Evolutionary conservation across 2,797 vertebrate species (phyloP), one percentile per base, ranked within the genome.

Genomic region (Cacajao melanocephalus): DNA sequence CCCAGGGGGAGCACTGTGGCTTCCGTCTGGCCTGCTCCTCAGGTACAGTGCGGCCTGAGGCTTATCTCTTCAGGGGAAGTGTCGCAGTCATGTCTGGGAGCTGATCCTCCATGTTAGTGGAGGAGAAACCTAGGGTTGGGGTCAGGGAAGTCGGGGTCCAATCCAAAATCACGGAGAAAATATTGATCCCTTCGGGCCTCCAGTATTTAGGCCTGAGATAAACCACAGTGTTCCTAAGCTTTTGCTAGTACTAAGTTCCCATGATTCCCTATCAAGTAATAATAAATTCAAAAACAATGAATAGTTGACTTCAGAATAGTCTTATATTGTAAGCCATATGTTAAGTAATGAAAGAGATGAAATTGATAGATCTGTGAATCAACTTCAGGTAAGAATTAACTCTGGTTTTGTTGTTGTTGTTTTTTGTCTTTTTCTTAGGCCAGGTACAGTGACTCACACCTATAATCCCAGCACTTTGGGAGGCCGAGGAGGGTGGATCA

Each of bases 271-370:
- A 44, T 61, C 30, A 86, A 33, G 20, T 61, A 81, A 84, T 67
- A 93, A 48, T 82, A 92, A 76, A 88, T 93, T 92, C 20, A 57
- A 96, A 95, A 96, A 75, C 50, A 73, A 90, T 67, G 87, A 70
- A 67, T 72, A 83, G 44, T 26, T 93, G 86, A 95, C 86, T 81
- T 88, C 22, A 39, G 28, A 61, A 55, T 79, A 61, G 13, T 46
- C 95, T 92, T 55, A 9, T 55, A 44, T 7, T 46, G 39, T 67
- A 94, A 91, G 2, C 61, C 15, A 12, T 13, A 20, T 14, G 26
- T 90, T 84, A 93, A 95, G 80, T 82, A 88, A 73, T 28, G n/a
- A 64, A 96, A 96, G 39, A 64, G 64, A 92, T 89, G 75, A 86
- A 87, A 39, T 58, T 58, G 52, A 57, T 15, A 67, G 48, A 61